Conservation (phyloP, 2,888 invertebrate species). For the Heteropelma amictum region DNA sequence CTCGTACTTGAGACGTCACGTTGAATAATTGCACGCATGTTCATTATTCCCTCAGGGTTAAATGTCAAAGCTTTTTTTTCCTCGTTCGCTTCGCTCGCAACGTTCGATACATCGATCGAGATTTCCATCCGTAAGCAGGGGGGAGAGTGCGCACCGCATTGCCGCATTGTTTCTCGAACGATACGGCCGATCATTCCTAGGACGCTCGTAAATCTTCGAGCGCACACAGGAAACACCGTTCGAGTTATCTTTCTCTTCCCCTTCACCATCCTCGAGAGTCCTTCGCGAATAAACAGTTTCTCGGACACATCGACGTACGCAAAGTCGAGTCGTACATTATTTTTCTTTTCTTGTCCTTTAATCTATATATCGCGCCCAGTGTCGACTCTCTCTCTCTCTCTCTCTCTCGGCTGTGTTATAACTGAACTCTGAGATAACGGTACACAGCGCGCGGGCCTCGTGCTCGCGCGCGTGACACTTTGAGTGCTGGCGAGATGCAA, state of each 20-base stretch:
- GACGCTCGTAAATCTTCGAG: background rate
- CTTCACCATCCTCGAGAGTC: background rate
- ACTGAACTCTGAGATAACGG: conserved; percentile 50
- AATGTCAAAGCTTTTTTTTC: background rate
- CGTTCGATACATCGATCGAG: background rate
- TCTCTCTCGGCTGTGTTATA: conserved; percentile 3
- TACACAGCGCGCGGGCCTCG: conserved; percentile 37
- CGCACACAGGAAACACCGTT: background rate
- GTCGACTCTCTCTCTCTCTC: too few species aligned
- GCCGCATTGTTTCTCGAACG: conserved; percentile 5
- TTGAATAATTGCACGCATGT: background rate
- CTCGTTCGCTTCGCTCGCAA: background rate
- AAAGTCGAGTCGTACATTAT: background rate
- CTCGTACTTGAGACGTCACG: background rate
- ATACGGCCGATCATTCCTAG: background rate
- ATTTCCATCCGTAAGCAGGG: background rate
- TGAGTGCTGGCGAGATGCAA: conserved; percentile 19
- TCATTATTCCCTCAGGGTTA: background rate
- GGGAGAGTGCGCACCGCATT: background rate
- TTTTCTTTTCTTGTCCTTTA: conserved; percentile 13
- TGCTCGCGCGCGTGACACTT: conserved; percentile 59
- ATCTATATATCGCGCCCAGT: background rate
- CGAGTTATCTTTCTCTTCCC: background rate
- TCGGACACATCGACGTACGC: background rate
- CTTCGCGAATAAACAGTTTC: background rate